Evolutionary conservation across 1,140 invertebrate species (phyloP).

Genomic region (Drosophila azteca): DNA sequence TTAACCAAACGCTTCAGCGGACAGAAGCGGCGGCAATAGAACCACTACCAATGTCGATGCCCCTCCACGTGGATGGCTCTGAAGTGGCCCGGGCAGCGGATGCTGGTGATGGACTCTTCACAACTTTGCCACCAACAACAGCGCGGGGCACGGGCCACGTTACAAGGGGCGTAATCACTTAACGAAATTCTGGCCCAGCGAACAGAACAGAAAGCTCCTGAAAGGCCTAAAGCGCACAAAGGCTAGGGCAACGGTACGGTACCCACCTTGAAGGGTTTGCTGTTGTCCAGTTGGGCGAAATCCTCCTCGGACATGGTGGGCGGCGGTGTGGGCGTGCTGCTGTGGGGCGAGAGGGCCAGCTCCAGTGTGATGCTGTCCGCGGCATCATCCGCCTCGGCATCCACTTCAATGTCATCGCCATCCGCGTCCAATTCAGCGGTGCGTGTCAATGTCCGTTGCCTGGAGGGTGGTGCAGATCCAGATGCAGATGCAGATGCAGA

Average conservation of each 20-base stretch:
- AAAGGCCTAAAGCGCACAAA: constrained; percentile 11
- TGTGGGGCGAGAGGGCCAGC: constrained; percentile 63
- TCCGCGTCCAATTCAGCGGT: constrained; percentile 68
- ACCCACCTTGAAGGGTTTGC: constrained; percentile 74
- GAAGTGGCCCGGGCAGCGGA: constrained; percentile 25
- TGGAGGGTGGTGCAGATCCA: constrained; percentile 36
- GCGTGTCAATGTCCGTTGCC: constrained; percentile 67
- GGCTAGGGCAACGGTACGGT: not conserved
- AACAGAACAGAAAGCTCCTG: constrained; percentile 43
- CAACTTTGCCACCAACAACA: constrained; percentile 39
- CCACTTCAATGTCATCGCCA: constrained; percentile 51
- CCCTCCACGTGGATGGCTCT: constrained; percentile 41
- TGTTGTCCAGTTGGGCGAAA: constrained; percentile 65
- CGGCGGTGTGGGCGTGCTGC: constrained; percentile 63
- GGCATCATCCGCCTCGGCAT: constrained; percentile 62
- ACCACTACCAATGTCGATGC: constrained; percentile 37
- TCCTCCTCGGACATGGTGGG: constrained; percentile 63
- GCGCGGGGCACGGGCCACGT: constrained; percentile 3
- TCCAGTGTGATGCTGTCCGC: constrained; percentile 72
- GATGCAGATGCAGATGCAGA: constrained; percentile 16
- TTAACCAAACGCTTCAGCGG: constrained; percentile 45
- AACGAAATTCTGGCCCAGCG: constrained; percentile 53
- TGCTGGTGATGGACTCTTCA: constrained; percentile 2
- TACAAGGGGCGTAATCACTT: constrained; percentile 63
- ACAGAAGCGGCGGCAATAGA: constrained; percentile 21